Conservation (phyloP, 2,888 invertebrate species). For the Macrosiphum euphorbiae region DNA sequence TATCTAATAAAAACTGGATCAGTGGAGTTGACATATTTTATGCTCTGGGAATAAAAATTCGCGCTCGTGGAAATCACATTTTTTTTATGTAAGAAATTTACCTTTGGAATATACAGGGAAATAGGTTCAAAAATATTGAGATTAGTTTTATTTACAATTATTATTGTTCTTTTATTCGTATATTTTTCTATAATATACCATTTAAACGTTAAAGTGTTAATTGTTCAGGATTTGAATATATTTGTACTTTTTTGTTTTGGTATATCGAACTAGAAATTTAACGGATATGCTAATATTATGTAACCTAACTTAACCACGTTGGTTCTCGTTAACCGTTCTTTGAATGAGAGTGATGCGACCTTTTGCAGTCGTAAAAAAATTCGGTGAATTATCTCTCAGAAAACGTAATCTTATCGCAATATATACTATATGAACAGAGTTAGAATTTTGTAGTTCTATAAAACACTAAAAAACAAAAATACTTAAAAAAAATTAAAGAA, state of each 20-base stretch:
- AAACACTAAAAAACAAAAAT: neutral
- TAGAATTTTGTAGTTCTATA: neutral
- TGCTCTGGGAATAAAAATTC: neutral
- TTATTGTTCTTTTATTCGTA: neutral
- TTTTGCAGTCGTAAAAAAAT: neutral
- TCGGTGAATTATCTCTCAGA: neutral
- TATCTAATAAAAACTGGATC: neutral
- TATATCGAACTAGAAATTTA: neutral
- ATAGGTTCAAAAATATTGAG: neutral
- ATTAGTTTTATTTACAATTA: neutral
- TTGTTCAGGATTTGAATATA: neutral
- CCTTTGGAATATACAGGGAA: neutral
- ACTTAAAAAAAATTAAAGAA: neutral
- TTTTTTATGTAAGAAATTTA: neutral
- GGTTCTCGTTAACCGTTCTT: neutral
- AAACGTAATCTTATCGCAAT: neutral
- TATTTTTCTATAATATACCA: neutral
- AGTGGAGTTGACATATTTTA: neutral
- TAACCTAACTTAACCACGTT: neutral
- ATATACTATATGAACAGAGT: neutral
- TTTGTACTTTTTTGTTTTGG: neutral
- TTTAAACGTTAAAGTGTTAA: neutral
- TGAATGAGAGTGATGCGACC: no score
- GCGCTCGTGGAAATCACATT: neutral
- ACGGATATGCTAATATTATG: neutral